Conservation (phyloP, 2,888 invertebrate genomes). For the Rhingia rostrata region DNA sequence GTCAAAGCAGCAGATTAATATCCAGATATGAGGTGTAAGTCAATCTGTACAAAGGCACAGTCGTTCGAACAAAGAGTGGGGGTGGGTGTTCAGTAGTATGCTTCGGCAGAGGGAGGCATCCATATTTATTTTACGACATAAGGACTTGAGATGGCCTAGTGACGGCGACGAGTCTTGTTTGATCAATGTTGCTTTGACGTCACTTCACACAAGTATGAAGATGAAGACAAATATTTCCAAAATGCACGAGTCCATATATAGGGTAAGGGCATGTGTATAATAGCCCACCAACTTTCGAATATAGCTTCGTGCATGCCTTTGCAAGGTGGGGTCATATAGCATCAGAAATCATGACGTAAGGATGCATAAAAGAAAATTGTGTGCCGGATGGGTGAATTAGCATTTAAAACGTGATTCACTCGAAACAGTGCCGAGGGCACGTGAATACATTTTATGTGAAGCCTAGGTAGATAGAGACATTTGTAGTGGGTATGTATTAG, state of each 20-base stretch:
- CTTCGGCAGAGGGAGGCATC: background rate
- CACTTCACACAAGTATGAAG: slow-evolving; percentile 18
- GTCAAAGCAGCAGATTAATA: slow-evolving; percentile 35
- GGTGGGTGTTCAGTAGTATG: too few species aligned
- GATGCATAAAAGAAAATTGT: slow-evolving; percentile 61
- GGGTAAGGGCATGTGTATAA: background rate
- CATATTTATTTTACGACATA: background rate
- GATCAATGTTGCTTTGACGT: slow-evolving; percentile 68
- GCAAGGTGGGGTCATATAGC: slow-evolving; percentile 6
- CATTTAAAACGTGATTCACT: slow-evolving; percentile 39
- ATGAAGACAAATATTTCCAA: background rate
- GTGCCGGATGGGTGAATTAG: slow-evolving; percentile 41
- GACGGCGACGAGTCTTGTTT: slow-evolving; percentile 48
- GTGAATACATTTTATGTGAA: background rate
- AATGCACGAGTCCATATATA: slow-evolving; percentile 6
- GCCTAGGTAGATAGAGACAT: background rate
- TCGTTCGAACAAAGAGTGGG: too few species aligned
- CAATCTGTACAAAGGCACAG: slow-evolving; percentile 38
- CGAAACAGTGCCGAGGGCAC: slow-evolving; percentile 14
- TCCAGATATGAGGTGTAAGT: slow-evolving; percentile 52
- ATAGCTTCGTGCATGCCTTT: slow-evolving; percentile 27
- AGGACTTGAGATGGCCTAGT: slow-evolving; percentile 32
- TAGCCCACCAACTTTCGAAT: slow-evolving; percentile 1
- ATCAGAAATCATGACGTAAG: slow-evolving; percentile 42
- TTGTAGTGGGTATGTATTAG: background rate